phyloP scores from a whole-genome alignment of 2,888 invertebrate species.

The Heliconius hortense region DNA sequence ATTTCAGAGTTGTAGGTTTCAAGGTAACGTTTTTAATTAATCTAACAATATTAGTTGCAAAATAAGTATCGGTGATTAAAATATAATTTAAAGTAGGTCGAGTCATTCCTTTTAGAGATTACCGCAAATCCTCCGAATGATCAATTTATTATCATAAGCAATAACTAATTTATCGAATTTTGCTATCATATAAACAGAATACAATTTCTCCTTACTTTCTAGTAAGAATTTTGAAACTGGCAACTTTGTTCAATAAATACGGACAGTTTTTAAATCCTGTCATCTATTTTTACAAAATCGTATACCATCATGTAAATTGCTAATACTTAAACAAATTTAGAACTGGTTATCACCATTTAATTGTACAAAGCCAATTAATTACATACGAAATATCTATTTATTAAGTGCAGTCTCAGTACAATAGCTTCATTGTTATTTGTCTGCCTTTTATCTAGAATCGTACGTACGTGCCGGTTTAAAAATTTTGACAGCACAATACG shows the following conservation, averaged over 20 bases:
- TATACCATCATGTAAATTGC: background rate
- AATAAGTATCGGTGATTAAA: no score
- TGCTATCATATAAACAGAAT: background rate
- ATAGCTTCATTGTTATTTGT: constrained; percentile 31
- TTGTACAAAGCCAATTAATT: background rate
- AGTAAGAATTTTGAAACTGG: background rate
- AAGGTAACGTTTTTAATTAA: no score
- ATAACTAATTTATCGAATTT: background rate
- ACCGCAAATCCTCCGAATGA: background rate
- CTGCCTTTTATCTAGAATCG: constrained; percentile 31
- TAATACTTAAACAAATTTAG: background rate
- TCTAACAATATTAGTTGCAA: no score
- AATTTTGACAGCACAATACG: constrained; percentile 32
- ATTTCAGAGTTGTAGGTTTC: no score
- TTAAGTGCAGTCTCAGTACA: constrained; percentile 8
- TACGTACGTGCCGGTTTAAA: constrained; percentile 29
- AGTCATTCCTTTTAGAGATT: background rate
- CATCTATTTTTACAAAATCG: background rate
- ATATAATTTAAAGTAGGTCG: background rate
- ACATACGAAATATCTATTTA: background rate
- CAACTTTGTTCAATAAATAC: background rate
- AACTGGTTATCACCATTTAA: background rate
- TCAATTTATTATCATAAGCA: background rate
- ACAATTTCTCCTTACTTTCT: background rate
- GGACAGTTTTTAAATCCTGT: background rate